Base-by-base conservation (phyloP, 2,888 invertebrate species). In the Lasiommata megera region DNA sequence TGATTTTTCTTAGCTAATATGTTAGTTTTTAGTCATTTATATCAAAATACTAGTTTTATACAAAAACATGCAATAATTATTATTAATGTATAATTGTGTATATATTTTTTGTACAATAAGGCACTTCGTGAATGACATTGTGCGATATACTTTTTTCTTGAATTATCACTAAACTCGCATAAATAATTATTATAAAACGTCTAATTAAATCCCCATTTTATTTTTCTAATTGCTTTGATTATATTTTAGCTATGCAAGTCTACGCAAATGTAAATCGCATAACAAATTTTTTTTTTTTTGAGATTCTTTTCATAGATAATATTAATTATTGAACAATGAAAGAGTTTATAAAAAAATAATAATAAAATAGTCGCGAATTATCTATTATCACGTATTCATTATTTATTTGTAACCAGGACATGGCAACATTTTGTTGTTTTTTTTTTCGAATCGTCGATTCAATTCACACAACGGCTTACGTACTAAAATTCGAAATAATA, bases 111-210 rank as follows among this genome's bases (percentile, higher is more conserved):
- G 52, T 47, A 29, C 28, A 56, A 63, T 73, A 80, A 86, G 84
- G 84, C 84, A 86, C 85, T 77, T 71, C 68, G 69, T 77, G 84
- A 88, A 84, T 87, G 88, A 88, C 88, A 88, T 87, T 86, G 88
- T 85, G 88, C 86, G 69, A 64, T 70, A 36, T 23, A 11, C 9
- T 43, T 12, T 43, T 6, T 44, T 18, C 40, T 18, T 12, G 1
- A 53, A 44, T 43, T 36, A 43, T 36, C 43, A 53, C 53, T 23
- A 14, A 36, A 43, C 52, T 12, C 41, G 18, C 12, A 9, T 44
- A 44, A 28, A 29, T 23, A 5, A 23, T 23, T 23, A n/a, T n/a
- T n/a, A n/a, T n/a, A n/a, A n/a, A n/a, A n/a, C n/a, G n/a, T n/a
- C n/a, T n/a, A n/a, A n/a, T n/a, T n/a, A n/a, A 23, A 5, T 23